These are phyloP conservation scores for Melanargia galathea DNA, from an alignment of 2,888 invertebrate species.

Conservation along the genomic window DNA sequence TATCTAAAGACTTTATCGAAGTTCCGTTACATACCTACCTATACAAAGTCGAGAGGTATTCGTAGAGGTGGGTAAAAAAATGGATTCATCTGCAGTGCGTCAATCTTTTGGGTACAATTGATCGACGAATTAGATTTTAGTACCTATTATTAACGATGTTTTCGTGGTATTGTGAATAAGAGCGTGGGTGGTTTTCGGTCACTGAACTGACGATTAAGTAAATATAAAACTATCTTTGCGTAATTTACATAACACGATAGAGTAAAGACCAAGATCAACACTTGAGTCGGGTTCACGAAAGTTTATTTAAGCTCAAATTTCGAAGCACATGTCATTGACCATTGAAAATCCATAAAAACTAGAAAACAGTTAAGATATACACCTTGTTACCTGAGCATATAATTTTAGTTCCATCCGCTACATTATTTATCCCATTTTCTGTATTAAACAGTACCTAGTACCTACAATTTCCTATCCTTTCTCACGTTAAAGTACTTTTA, in stretches of 20 bases:
- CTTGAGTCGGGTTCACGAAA: slow-evolving; percentile 67
- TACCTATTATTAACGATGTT: slow-evolving; percentile 46
- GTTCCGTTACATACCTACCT: slow-evolving; percentile 26
- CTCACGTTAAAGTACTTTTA: no score
- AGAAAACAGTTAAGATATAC: slow-evolving; percentile 15
- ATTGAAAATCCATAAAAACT: slow-evolving; percentile 15
- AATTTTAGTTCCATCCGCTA: not conserved
- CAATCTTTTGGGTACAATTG: not conserved
- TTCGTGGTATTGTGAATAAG: slow-evolving; percentile 49
- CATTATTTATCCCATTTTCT: not conserved
- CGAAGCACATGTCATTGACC: slow-evolving; percentile 35
- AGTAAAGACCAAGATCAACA: slow-evolving; percentile 69
- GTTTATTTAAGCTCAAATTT: slow-evolving; percentile 56
- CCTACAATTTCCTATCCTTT: no score
- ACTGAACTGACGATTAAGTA: slow-evolving; percentile 71
- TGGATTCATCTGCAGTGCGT: not conserved
- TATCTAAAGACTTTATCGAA: slow-evolving; percentile 36
- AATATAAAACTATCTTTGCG: slow-evolving; percentile 63
- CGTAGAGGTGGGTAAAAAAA: slow-evolving; percentile 9
- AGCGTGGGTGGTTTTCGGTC: slow-evolving; percentile 65
- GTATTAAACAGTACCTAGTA: not conserved
- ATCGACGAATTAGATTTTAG: slow-evolving; percentile 26
- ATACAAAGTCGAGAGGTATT: slow-evolving; percentile 16
- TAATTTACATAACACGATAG: slow-evolving; percentile 80
- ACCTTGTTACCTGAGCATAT: not conserved